Conservation (phyloP, 2,113 vertebrate species). For the Cisticola juncidis region DNA sequence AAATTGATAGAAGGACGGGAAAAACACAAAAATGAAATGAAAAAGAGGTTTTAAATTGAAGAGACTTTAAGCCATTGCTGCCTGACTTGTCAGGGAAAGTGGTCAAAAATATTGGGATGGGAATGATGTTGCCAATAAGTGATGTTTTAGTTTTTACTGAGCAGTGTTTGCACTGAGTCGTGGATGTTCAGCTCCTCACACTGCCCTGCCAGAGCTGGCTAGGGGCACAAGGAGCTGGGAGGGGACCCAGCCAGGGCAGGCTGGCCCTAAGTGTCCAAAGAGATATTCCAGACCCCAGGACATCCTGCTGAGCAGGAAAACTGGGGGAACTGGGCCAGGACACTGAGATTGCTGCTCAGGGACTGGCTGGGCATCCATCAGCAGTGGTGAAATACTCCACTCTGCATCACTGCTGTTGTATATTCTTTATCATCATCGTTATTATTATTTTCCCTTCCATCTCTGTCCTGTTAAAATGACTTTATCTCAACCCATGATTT, state of each 20-base stretch:
- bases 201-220: not conserved
- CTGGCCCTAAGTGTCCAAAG: not conserved
- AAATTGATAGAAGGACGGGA: not conserved
- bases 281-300: not conserved
- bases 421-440: not conserved
- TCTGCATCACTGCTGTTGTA: not conserved
- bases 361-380: not conserved
- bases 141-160: not conserved
- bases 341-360: fast-evolving
- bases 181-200: not conserved
- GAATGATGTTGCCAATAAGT: not conserved
- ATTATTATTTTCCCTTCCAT: not conserved
- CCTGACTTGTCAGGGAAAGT: not conserved
- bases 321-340: fast-evolving
- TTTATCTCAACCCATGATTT: not conserved
- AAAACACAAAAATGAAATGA: fast-evolving
- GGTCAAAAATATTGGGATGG: not conserved
- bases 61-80: not conserved
- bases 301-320: not conserved
- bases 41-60: not conserved
- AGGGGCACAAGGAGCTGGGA: not conserved
- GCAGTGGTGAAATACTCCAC: fast-evolving
- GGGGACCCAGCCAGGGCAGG: not conserved
- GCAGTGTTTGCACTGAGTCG: not conserved
- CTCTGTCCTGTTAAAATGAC: not conserved